These are phyloP conservation scores for Onthophagus taurus DNA, from an alignment of 1,140 invertebrate genomes.

Conservation along the genomic window DNA sequence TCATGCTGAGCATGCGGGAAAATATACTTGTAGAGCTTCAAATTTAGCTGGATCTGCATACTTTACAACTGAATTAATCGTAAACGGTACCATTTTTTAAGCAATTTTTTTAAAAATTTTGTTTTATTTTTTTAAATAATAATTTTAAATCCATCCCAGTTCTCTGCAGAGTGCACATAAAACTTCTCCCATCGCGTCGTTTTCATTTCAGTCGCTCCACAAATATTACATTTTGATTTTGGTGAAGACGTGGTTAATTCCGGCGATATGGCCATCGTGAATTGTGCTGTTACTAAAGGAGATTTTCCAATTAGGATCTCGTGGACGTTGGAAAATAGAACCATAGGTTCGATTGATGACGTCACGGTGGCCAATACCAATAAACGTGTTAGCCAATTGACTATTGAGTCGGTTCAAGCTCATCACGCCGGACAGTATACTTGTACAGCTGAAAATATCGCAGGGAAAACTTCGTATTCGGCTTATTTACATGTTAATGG, in stretches of 20 bases:
- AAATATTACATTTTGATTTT: slow-evolving; percentile 43
- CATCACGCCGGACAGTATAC: slow-evolving; percentile 48
- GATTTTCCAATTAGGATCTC: slow-evolving; percentile 62
- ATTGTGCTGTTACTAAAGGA: slow-evolving; percentile 65
- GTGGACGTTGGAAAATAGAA: slow-evolving; percentile 54
- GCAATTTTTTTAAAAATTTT: not conserved
- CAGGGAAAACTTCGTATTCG: slow-evolving; percentile 40
- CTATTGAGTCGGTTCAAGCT: slow-evolving; percentile 45
- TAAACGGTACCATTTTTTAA: slow-evolving; percentile 11
- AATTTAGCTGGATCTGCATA: slow-evolving; percentile 53
- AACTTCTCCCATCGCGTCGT: not conserved
- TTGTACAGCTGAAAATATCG: slow-evolving; percentile 47
- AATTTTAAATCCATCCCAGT: not conserved
- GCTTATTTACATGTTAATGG: slow-evolving; percentile 50
- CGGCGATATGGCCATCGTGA: slow-evolving; percentile 58
- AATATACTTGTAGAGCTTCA: slow-evolving; percentile 54
- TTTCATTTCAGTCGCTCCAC: slow-evolving; percentile 37
- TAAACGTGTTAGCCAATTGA: slow-evolving; percentile 47
- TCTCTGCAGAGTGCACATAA: slow-evolving; percentile 8
- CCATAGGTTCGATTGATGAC: slow-evolving; percentile 31
- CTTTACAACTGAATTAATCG: slow-evolving; percentile 7
- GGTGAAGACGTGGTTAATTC: slow-evolving; percentile 56
- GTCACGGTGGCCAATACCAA: slow-evolving; percentile 38
- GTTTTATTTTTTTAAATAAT: not conserved
- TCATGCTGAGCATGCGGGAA: slow-evolving; percentile 49